Percentiles rank a stretch among this genome's conserved stretches.
Evolutionary conservation across 2,888 invertebrate species (phyloP).

Genomic region (Tipula vernalis): DNA sequence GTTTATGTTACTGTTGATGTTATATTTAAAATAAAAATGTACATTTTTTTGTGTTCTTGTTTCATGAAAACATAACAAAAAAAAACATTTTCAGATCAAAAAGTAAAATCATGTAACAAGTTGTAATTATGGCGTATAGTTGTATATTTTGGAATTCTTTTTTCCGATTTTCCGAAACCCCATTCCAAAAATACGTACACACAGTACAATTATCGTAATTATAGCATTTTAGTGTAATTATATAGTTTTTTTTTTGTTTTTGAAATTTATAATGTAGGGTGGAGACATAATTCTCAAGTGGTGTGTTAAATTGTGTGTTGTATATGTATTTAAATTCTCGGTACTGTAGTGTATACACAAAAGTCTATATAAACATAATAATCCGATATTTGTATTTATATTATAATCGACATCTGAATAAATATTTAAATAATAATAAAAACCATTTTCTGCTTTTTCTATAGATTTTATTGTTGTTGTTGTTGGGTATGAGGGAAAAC

Average conservation of each 20-base stretch:
- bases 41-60: not conserved
- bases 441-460: not conserved
- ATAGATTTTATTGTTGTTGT: not conserved
- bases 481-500: not conserved
- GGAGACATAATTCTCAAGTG: not conserved
- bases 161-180: not conserved
- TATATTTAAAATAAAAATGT: not conserved
- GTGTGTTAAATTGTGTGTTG: not conserved
- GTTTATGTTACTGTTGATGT: not conserved
- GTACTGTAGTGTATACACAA: not conserved
- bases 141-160: not conserved
- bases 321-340: not conserved
- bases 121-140: not conserved
- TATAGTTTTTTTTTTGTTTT: not conserved
- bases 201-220: not conserved
- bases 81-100: not conserved
- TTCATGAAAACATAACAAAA: not conserved
- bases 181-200: not conserved
- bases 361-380: not conserved
- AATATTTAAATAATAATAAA: slow-evolving; percentile 8
- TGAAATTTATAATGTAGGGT: not conserved
- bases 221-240: not conserved
- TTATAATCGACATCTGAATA: slow-evolving; percentile 8
- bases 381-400: slow-evolving; percentile 4
- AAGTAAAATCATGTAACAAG: not conserved